Evolutionary conservation across 2,113 vertebrate genomes (phyloP).

Genomic region (Dermatemys mawii): DNA sequence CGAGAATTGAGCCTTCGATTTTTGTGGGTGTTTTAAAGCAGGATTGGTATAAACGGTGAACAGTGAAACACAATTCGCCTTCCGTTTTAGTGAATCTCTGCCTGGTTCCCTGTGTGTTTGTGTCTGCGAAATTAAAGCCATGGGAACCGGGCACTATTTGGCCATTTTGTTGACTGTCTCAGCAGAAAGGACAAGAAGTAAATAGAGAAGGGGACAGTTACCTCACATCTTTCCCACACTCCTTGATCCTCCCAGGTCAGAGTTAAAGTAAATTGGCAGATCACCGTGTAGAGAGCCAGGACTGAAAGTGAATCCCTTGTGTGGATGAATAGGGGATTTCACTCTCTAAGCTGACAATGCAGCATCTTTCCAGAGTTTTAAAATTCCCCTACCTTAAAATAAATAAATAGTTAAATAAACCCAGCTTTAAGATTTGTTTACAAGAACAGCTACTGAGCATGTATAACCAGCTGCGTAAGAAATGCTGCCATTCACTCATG

Average conservation of each 20-base stretch:
- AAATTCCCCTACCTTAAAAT: neutral
- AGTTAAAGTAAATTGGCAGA: neutral
- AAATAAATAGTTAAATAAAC: neutral
- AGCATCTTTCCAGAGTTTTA: neutral
- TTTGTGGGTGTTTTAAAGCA: neutral
- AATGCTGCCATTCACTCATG: neutral
- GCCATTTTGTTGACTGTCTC: neutral
- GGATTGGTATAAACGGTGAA: neutral
- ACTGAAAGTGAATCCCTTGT: neutral
- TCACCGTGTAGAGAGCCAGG: neutral
- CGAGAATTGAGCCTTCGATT: neutral
- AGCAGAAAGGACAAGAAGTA: neutral
- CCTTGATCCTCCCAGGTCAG: neutral
- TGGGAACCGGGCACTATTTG: neutral
- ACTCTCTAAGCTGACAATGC: neutral
- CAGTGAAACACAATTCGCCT: neutral
- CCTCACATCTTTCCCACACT: neutral
- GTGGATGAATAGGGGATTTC: neutral
- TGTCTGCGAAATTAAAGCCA: neutral
- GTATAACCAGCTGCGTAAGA: neutral
- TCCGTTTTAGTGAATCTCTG: neutral
- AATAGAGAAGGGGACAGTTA: neutral
- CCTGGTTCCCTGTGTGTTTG: neutral
- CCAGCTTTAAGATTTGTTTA: neutral
- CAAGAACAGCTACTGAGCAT: neutral